phyloP scores from a whole-genome alignment of 2,888 invertebrate species.

The Pediacus dermestoides region DNA sequence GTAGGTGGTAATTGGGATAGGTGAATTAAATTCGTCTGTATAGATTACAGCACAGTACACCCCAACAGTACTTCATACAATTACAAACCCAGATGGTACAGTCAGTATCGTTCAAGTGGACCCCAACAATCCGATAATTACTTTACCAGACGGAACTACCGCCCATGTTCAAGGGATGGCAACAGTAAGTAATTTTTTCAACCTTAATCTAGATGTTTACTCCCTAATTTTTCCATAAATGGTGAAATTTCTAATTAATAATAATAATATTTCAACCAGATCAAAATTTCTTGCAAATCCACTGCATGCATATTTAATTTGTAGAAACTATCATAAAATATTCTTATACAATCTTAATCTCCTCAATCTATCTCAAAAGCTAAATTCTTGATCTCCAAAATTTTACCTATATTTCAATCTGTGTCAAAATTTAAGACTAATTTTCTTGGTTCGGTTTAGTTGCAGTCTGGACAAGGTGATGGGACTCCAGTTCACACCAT shows the following conservation, averaged over 20 bases:
- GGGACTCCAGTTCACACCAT: slow-evolving; percentile 60
- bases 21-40: slow-evolving; percentile 22
- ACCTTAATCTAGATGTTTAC: too few relatives aligned
- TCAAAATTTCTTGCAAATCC: too few relatives aligned
- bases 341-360: too few relatives aligned
- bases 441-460: slow-evolving; percentile 45
- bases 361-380: too few relatives aligned
- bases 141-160: slow-evolving; percentile 91
- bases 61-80: slow-evolving; percentile 89
- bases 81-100: slow-evolving; percentile 94
- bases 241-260: slow-evolving; percentile 1
- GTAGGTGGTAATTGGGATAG: too few relatives aligned
- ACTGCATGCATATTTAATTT: too few relatives aligned
- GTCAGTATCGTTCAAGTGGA: slow-evolving; percentile 95
- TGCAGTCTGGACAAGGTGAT: slow-evolving; percentile 63
- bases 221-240: too few relatives aligned
- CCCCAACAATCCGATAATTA: slow-evolving; percentile 90
- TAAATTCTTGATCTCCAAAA: slow-evolving; percentile 1
- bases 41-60: slow-evolving; percentile 69
- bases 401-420: not conserved
- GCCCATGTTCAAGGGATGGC: slow-evolving; percentile 86
- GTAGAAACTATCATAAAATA: too few relatives aligned
- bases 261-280: not conserved
- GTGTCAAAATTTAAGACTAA: not conserved
- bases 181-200: slow-evolving; percentile 49